Percentiles rank a stretch among this genome's conserved stretches.
Conservation (phyloP, 2,113 vertebrate genomes). For the Seriola aureovittata region DNA sequence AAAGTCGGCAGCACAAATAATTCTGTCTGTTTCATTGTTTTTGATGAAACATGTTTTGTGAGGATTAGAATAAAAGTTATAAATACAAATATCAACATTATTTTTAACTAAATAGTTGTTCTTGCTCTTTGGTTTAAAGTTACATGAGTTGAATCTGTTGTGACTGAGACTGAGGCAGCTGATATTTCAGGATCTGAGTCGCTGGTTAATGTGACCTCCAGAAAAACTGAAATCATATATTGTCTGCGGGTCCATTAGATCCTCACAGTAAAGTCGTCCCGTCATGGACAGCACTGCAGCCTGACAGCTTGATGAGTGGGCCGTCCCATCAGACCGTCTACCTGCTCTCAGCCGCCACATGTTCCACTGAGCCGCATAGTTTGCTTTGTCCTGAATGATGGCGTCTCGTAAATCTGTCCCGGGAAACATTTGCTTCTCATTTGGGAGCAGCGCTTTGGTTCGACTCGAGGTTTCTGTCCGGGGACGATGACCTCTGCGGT, state of each 20-base stretch:
- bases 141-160: no score
- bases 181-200: no score
- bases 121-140: no score
- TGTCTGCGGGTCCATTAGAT: constrained; percentile 16
- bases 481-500: constrained; percentile 26
- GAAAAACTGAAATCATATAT: neutral
- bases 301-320: constrained; percentile 39
- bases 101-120: no score
- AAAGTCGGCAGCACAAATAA: no score
- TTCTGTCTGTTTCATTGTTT: no score
- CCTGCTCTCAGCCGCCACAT: constrained; percentile 39
- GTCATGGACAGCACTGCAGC: constrained; percentile 3
- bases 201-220: constrained; percentile 1
- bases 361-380: constrained; percentile 39
- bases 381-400: constrained; percentile 34
- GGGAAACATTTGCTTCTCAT: constrained; percentile 71
- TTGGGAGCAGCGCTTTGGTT: constrained; percentile 39
- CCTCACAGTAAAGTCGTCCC: constrained; percentile 7
- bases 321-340: constrained; percentile 18
- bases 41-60: no score
- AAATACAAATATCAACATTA: no score
- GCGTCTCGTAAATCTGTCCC: constrained; percentile 61
- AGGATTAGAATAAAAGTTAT: no score
- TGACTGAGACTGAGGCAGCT: no score
- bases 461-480: constrained; percentile 19